Evolutionary conservation across 2,888 invertebrate genomes (phyloP), one percentile per base, ranked within the genome.

Genomic region (Chrysolina haemoptera): DNA sequence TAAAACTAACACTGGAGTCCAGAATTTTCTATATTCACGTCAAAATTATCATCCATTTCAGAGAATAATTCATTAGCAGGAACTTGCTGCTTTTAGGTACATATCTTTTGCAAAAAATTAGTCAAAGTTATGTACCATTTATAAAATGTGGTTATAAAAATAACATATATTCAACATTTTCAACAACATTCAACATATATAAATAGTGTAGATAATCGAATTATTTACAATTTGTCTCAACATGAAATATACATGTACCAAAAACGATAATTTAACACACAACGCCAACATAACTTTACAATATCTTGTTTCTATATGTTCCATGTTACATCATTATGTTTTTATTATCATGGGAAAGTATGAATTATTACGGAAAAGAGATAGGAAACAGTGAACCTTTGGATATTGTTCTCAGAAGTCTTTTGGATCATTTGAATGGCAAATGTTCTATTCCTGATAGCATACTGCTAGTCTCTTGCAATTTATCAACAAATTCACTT

Each of bases 81-180:
- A 35, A 27, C n/a, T 22, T 35, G 27, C 16, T 59, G 35, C n/a
- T 35, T 59, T 27, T n/a, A 59, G 59, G 35, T 59, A 59, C 59
- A 35, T 1, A 59, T 59, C 12, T 35, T 16, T 14, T 59, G 35
- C 27, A 27, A 3, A 27, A 59, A 59, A 59, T 0, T 6, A 59
- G 9, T 59, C 9, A n/a, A n/a, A 27, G n/a, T 59, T 9, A 22
- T 59, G 62, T 66, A 76, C 62, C 65, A 62, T 71, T 71, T 73
- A 73, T 68, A 76, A 76, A 76, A 76, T 76, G 69, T 73, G 62
- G 35, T 67, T 76, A 76, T 76, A 76, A 76, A 76, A 76, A 76
- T 76, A 76, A 76, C 65, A 71, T 73, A 70, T 63, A 71, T 64
- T 70, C 40, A 64, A 63, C 48, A 66, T 67, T 41, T 63, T 43